Conservation (phyloP, 2,113 vertebrate species). For the Spea bombifrons region DNA sequence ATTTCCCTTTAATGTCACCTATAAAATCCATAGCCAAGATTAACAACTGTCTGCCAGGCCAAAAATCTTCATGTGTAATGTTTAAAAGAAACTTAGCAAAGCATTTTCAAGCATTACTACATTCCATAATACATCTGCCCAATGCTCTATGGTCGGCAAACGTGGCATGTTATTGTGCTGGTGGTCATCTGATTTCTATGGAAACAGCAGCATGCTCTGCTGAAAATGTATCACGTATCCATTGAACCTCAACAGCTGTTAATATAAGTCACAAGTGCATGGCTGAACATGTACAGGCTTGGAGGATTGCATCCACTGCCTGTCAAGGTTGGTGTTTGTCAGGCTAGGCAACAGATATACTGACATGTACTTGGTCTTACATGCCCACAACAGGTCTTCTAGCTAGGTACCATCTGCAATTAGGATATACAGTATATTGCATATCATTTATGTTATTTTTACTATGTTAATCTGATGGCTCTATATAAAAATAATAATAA, state of each 20-base stretch:
- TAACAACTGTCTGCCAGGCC: too few relatives aligned
- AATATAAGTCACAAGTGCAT: conserved; percentile 17
- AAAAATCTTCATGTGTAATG: too few relatives aligned
- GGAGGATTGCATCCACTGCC: conserved; percentile 6
- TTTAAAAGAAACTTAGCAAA: too few relatives aligned
- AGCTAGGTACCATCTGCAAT: too few relatives aligned
- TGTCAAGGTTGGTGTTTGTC: background rate
- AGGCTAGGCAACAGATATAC: background rate
- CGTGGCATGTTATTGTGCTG: background rate
- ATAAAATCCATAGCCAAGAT: too few relatives aligned
- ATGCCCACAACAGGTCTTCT: background rate
- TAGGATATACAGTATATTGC: too few relatives aligned
- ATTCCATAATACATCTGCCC: background rate
- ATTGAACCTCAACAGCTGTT: conserved; percentile 21
- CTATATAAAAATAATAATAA: too few relatives aligned
- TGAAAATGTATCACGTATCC: background rate
- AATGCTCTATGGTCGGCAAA: background rate
- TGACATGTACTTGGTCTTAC: background rate
- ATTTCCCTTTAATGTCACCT: too few relatives aligned
- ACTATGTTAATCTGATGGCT: too few relatives aligned
- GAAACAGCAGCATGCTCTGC: conserved; percentile 25
- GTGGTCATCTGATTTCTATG: conserved; percentile 15
- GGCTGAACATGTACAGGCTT: conserved; percentile 15
- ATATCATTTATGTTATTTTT: too few relatives aligned
- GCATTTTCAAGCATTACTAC: background rate